These are phyloP conservation scores for Drosophila pectinifera DNA, from an alignment of 1,140 invertebrate species.

Conservation along the genomic window DNA sequence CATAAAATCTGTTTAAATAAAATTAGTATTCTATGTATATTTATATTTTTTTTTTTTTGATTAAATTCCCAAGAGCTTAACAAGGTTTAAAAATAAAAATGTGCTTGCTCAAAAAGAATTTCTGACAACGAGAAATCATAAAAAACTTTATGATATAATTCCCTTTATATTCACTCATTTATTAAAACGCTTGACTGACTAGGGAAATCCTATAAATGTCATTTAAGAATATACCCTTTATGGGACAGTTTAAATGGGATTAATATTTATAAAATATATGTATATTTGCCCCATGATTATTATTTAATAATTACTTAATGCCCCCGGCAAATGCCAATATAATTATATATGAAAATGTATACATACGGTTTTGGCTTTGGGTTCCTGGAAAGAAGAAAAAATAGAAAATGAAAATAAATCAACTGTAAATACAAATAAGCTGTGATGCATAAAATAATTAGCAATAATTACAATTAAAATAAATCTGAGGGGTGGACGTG, in stretches of 20 bases:
- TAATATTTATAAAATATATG: background rate
- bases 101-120: background rate
- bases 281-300: background rate
- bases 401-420: slow-evolving; percentile 52
- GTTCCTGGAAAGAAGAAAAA: slow-evolving; percentile 73
- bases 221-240: background rate
- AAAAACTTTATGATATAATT: background rate
- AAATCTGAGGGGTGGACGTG: too few species aligned
- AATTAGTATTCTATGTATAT: too few species aligned
- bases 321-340: slow-evolving; percentile 6
- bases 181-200: background rate
- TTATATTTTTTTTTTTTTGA: too few species aligned
- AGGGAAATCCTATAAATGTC: background rate
- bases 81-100: too few species aligned
- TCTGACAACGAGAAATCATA: background rate
- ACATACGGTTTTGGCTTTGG: slow-evolving; percentile 83
- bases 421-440: slow-evolving; percentile 48
- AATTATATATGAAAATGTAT: slow-evolving; percentile 41
- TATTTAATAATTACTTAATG: slow-evolving; percentile 26
- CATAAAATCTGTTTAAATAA: background rate
- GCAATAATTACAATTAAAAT: slow-evolving; percentile 49
- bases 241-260: slow-evolving; percentile 10
- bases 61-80: too few species aligned
- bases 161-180: background rate
- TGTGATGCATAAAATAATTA: slow-evolving; percentile 29